Conservation (phyloP, 2,113 vertebrate genomes). For the Electrona antarctica region DNA sequence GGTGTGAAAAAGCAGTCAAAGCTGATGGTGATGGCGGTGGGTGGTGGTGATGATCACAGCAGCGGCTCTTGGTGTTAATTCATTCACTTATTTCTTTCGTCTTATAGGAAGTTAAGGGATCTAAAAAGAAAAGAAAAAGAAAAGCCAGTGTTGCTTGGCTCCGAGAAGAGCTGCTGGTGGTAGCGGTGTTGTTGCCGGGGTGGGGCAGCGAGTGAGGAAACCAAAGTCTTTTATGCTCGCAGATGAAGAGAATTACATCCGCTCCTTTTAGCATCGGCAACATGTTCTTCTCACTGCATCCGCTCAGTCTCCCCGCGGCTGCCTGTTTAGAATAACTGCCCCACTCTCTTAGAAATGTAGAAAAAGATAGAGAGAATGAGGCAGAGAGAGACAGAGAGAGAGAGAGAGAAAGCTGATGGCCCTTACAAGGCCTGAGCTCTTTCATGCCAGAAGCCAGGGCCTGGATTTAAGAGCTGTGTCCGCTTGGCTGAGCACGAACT, state of each 20-base stretch:
- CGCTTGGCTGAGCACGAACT: slow-evolving; percentile 74
- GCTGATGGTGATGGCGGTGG: slow-evolving; percentile 45
- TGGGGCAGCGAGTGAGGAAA: slow-evolving; percentile 24
- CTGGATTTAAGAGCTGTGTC: slow-evolving; percentile 70
- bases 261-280: slow-evolving; percentile 43
- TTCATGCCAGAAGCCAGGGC: slow-evolving; percentile 64
- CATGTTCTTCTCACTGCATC: slow-evolving; percentile 19
- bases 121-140: slow-evolving; percentile 37
- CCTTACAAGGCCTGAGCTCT: slow-evolving; percentile 61
- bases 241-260: slow-evolving; percentile 55
- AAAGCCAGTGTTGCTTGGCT: slow-evolving; percentile 57
- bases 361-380: slow-evolving; percentile 52
- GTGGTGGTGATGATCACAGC: slow-evolving; percentile 63
- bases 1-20: slow-evolving; percentile 69
- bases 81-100: slow-evolving; percentile 68
- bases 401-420: slow-evolving; percentile 31
- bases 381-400: background rate
- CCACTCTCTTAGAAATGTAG: slow-evolving; percentile 52
- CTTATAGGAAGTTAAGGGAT: slow-evolving; percentile 37
- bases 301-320: slow-evolving; percentile 18
- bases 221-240: slow-evolving; percentile 39
- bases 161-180: slow-evolving; percentile 36
- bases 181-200: slow-evolving; percentile 10
- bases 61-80: slow-evolving; percentile 65
- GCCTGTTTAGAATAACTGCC: slow-evolving; percentile 49